Evolutionary conservation across 2,888 invertebrate species (phyloP).

Genomic region (Eledona agricola): DNA sequence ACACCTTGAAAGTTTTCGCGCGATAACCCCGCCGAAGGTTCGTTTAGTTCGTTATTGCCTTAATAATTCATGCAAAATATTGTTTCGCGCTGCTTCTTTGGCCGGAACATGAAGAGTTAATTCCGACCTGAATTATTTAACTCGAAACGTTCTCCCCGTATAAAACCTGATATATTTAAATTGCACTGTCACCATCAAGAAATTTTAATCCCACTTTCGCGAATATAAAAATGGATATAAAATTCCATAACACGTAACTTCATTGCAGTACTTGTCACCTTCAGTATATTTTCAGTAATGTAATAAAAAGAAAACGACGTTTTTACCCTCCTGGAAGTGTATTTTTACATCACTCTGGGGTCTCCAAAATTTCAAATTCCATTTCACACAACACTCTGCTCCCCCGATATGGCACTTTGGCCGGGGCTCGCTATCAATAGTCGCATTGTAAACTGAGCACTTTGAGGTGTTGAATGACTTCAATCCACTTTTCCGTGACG

Average conservation of each 20-base stretch:
- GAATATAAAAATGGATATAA: constrained; percentile 62
- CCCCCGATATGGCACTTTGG: constrained; percentile 55
- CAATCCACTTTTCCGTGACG: constrained; percentile 51
- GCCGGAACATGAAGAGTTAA: constrained; percentile 28
- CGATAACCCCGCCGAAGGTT: constrained; percentile 24
- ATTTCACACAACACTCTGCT: constrained; percentile 56
- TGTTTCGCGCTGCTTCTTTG: constrained; percentile 7
- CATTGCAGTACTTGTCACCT: constrained; percentile 62
- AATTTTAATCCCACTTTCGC: constrained; percentile 62
- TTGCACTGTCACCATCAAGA: constrained; percentile 58
- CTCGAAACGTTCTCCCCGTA: constrained; percentile 38
- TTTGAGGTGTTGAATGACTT: constrained; percentile 60
- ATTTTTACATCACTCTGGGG: constrained; percentile 64
- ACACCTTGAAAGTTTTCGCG: constrained; percentile 43
- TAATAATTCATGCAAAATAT: constrained; percentile 17
- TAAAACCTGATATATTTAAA: constrained; percentile 59
- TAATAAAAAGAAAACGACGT: constrained; percentile 62
- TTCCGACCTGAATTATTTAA: constrained; percentile 34
- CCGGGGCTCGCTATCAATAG: constrained; percentile 54
- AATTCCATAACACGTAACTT: constrained; percentile 62
- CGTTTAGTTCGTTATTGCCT: constrained; percentile 6
- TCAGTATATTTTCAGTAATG: constrained; percentile 61
- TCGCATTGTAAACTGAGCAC: constrained; percentile 60
- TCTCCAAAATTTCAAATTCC: constrained; percentile 64
- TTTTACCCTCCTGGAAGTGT: constrained; percentile 61